Conservation (phyloP, 2,888 invertebrate genomes). For the Agrypnus murinus region DNA sequence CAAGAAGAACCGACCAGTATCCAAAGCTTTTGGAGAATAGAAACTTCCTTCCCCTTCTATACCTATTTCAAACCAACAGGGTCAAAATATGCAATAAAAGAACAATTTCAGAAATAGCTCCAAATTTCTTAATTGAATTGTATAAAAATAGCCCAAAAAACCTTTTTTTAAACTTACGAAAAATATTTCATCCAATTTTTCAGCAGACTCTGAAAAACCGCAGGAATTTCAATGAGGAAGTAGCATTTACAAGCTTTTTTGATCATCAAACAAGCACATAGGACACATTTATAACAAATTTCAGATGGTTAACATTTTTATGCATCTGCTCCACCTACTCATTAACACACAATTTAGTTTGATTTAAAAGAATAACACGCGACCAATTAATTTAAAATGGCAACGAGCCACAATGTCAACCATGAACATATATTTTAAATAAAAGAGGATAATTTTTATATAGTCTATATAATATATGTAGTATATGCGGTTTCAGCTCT, state of each 20-base stretch:
- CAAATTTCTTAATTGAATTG: no score
- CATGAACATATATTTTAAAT: background rate
- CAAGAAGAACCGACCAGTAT: no score
- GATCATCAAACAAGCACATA: background rate
- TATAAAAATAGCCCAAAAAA: no score
- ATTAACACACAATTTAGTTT: constrained; percentile 9
- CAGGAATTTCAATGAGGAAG: background rate
- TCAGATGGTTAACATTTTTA: background rate
- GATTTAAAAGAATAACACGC: constrained; percentile 14
- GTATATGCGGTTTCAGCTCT: background rate
- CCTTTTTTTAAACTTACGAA: no score
- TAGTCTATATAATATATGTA: no score
- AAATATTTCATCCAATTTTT: no score
- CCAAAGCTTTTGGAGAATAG: no score
- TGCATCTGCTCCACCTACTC: constrained; percentile 9
- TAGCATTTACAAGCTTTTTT: background rate
- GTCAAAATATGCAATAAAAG: no score
- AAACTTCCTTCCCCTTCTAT: no score
- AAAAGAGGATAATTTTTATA: constrained; percentile 15
- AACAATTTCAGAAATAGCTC: no score
- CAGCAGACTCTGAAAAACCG: no score
- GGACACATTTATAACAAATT: background rate
- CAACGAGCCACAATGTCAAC: constrained; percentile 8
- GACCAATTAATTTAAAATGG: constrained; percentile 24
- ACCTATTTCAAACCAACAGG: no score